A percentile compares a stretch with the other conserved stretches of the same genome.
Conservation (phyloP, 2,113 vertebrate species). For the Alethe diademata region DNA sequence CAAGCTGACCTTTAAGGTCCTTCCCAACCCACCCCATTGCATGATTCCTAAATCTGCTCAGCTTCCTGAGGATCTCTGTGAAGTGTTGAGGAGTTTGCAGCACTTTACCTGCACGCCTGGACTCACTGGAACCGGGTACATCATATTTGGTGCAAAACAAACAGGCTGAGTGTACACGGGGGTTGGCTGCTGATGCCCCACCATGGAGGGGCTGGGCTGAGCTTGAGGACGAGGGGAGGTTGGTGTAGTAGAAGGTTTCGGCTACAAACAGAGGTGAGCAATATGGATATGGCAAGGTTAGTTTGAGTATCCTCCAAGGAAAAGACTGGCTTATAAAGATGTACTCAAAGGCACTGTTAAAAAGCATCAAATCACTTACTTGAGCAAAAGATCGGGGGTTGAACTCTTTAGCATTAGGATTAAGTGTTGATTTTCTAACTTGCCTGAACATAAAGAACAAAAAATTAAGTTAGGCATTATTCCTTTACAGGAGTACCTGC, state of each 20-base stretch:
- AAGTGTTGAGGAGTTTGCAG: background rate
- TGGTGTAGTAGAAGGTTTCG: slow-evolving; percentile 96
- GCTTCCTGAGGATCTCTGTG: background rate
- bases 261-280: slow-evolving; percentile 71
- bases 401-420: slow-evolving; percentile 98
- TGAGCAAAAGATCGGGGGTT: slow-evolving; percentile 94
- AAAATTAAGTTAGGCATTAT: background rate
- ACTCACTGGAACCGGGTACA: slow-evolving; percentile 97
- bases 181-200: slow-evolving; percentile 91
- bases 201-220: slow-evolving; percentile 95
- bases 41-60: background rate
- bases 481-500: background rate
- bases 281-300: background rate
- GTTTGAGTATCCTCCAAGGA: background rate
- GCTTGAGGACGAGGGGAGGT: slow-evolving; percentile 95
- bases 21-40: background rate
- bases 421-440: slow-evolving; percentile 96
- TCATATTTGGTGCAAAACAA: slow-evolving; percentile 95
- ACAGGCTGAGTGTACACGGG: slow-evolving; percentile 92
- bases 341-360: background rate
- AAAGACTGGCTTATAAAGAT: background rate
- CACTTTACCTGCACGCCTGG: slow-evolving; percentile 93
- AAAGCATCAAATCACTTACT: slow-evolving; percentile 71
- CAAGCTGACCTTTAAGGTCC: background rate
- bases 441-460: slow-evolving; percentile 78